These are phyloP conservation scores for Tetraodon nigroviridis DNA, from an alignment of 2,113 vertebrate species.

Conservation along the genomic window DNA sequence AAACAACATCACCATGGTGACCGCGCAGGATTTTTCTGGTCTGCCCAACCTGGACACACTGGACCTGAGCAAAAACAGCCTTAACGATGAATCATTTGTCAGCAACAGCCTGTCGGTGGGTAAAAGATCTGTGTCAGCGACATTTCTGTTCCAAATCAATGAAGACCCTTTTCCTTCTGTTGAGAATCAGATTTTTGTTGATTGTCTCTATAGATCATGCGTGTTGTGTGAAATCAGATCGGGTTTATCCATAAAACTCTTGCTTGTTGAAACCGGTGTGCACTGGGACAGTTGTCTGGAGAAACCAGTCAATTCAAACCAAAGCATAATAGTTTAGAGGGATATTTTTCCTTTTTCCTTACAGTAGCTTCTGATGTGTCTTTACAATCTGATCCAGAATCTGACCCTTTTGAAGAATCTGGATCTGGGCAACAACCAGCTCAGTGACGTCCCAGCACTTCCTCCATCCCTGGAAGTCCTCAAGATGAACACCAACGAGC, in stretches of 20 bases:
- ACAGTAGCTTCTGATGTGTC: too few species aligned
- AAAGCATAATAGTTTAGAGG: too few species aligned
- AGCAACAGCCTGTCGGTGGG: conserved; percentile 66
- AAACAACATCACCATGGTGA: conserved; percentile 72
- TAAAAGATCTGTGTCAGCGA: background rate
- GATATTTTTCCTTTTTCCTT: too few species aligned
- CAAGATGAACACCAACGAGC: conserved; percentile 72
- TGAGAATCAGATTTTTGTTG: too few species aligned
- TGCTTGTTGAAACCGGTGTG: background rate
- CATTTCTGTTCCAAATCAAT: too few species aligned
- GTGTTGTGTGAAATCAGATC: background rate
- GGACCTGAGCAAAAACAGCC: conserved; percentile 77
- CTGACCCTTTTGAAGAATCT: conserved; percentile 69
- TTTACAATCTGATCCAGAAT: conserved; percentile 31
- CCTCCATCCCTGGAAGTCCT: conserved; percentile 75
- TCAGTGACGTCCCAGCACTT: conserved; percentile 68
- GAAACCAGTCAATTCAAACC: conserved; percentile 33
- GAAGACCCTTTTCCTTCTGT: too few species aligned
- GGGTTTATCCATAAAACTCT: background rate
- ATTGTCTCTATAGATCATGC: background rate
- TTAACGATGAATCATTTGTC: conserved; percentile 66
- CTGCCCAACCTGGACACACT: conserved; percentile 72
- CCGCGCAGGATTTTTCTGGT: conserved; percentile 61
- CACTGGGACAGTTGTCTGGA: conserved; percentile 34
- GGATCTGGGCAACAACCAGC: conserved; percentile 72